phyloP scores from a whole-genome alignment of 2,113 vertebrate species.

The Rostratula benghalensis region DNA sequence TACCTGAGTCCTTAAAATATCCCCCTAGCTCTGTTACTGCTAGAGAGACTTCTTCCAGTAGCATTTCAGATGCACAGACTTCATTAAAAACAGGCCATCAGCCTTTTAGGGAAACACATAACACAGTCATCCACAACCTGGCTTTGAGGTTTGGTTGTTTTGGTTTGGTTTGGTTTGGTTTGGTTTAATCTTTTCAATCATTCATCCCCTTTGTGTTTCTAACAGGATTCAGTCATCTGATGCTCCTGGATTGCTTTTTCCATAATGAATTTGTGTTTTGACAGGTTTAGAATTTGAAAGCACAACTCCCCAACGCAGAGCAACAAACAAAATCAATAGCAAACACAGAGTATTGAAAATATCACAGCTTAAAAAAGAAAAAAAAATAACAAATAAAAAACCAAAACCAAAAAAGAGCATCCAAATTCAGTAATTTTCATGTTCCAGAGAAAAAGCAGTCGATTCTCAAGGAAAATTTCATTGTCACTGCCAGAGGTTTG shows the following conservation, averaged over 20 bases:
- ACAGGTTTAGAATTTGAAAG: not conserved
- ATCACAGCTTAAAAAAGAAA: not conserved
- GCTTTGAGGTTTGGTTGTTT: no score
- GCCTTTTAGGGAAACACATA: not conserved
- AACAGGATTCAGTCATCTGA: not conserved
- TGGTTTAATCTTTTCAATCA: not conserved
- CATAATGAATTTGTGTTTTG: not conserved
- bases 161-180: not conserved
- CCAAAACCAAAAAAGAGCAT: rapidly evolving
- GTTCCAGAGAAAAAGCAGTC: not conserved
- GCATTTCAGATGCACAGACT: not conserved
- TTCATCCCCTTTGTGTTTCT: not conserved
- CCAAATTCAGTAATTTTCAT: not conserved
- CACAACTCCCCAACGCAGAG: not conserved
- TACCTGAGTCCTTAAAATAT: not conserved
- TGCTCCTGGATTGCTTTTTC: not conserved
- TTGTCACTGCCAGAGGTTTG: not conserved
- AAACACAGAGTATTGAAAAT: not conserved
- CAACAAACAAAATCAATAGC: not conserved
- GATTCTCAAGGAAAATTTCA: not conserved
- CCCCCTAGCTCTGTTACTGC: not conserved
- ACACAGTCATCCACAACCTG: not conserved
- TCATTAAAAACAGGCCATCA: not conserved
- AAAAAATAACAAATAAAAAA: no score
- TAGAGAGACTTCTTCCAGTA: not conserved